Conservation (phyloP, 2,888 invertebrate genomes). For the Salpingus planirostris region DNA sequence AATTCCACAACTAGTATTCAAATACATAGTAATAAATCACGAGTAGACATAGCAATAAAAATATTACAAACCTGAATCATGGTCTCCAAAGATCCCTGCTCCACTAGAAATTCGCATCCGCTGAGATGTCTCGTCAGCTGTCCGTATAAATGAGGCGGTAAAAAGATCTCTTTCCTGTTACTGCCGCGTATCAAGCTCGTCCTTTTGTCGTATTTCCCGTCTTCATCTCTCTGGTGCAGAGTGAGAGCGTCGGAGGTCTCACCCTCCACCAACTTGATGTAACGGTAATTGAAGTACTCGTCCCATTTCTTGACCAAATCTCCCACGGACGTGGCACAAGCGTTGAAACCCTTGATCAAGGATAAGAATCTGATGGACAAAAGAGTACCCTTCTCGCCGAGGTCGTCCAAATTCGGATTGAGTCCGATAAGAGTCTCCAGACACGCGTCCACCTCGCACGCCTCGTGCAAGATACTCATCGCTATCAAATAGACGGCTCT, state of each 20-base stretch:
- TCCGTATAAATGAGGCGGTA: slow-evolving; percentile 76
- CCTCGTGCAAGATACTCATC: slow-evolving; percentile 78
- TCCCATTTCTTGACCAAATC: slow-evolving; percentile 75
- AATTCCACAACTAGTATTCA: too few relatives aligned
- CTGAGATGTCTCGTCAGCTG: slow-evolving; percentile 65
- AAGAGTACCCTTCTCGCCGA: slow-evolving; percentile 72
- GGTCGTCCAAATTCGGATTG: slow-evolving; percentile 57
- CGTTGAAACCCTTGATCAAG: slow-evolving; percentile 58
- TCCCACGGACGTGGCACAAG: slow-evolving; percentile 52
- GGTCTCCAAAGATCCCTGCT: slow-evolving; percentile 43
- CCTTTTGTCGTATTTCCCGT: slow-evolving; percentile 63
- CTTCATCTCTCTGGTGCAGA: slow-evolving; percentile 69
- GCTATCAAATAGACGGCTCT: slow-evolving; percentile 73
- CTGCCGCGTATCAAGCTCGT: slow-evolving; percentile 52
- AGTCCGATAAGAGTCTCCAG: slow-evolving; percentile 67
- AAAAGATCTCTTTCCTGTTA: slow-evolving; percentile 44
- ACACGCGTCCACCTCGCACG: slow-evolving; percentile 78
- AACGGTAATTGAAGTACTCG: slow-evolving; percentile 65
- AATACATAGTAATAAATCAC: too few relatives aligned
- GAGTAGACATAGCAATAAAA: too few relatives aligned
- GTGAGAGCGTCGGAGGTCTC: slow-evolving; percentile 82
- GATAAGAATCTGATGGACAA: slow-evolving; percentile 70
- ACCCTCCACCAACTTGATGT: slow-evolving; percentile 83
- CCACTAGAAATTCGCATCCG: slow-evolving; percentile 49
- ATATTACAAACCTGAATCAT: slow-evolving; percentile 8